Base-by-base conservation (phyloP, 2,888 invertebrate genomes). In the Lasioglossum calceatum region DNA sequence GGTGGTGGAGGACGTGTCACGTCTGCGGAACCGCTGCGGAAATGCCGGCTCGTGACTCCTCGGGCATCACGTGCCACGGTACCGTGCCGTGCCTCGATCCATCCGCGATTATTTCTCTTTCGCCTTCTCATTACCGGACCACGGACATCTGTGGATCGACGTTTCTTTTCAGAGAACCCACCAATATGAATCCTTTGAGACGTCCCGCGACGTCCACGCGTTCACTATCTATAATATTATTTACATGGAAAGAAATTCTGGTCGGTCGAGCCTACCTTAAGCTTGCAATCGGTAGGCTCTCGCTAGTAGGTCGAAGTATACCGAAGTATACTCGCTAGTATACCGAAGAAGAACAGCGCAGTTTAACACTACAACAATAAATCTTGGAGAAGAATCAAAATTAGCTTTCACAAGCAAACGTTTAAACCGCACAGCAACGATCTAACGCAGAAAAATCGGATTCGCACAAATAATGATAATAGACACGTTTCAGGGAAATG, bases 11-110 rank as follows among this genome's bases (percentile, higher is more conserved):
- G 87, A 82, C 90, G 87, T 88, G 94, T 94, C 94, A 94, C 94
- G 94, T 94, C 93, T 92, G 93, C 92, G 91, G 92, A 93, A 93
- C 91, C 93, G 91, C 92, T 92, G 91, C 92, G 93, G 93, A 93
- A 93, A 92, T 93, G 93, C 88, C 82, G 76, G 89, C 92, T 92
- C 93, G 93, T 93, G 93, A 93, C 93, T 90, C 84, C 85, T 50
- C 83, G 92, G 85, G 74, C 88, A 50, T 90, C 90, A 90, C 90
- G 91, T 88, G 91, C 91, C 89, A 82, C 87, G 88, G 79, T 88
- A 91, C 90, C 87, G 87, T 88, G 82, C 79, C 79, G 87, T 88
- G 82, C 79, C 79, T 85, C 83, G 79, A 61, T 79, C 72, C 79
- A 81, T 82, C 76, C 82, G 73, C 88, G 86, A 91, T 91, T 89